phyloP scores from a whole-genome alignment of 2,113 vertebrate species.

The Heterocephalus glaber region DNA sequence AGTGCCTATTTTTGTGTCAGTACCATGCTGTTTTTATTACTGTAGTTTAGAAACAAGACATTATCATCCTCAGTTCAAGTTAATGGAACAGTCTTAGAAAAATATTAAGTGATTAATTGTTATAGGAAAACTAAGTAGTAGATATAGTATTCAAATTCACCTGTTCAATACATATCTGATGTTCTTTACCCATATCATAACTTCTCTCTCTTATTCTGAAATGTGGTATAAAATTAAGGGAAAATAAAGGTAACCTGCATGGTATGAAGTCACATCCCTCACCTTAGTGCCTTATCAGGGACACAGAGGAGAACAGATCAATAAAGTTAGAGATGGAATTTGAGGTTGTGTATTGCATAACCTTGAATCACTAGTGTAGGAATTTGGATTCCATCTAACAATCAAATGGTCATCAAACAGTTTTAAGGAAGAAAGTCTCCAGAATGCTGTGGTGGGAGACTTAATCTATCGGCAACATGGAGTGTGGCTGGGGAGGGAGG shows the following conservation, averaged over 20 bases:
- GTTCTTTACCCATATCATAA: neutral
- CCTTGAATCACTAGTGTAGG: neutral
- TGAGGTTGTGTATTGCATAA: neutral
- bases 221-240: neutral
- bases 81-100: neutral
- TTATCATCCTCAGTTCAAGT: neutral
- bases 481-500: neutral
- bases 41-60: neutral
- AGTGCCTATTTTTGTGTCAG: neutral
- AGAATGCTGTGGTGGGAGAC: neutral
- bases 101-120: neutral
- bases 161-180: neutral
- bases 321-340: neutral
- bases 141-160: neutral
- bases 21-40: neutral
- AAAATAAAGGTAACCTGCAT: neutral
- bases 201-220: neutral
- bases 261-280: neutral
- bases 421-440: neutral
- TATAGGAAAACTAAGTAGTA: neutral
- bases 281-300: neutral
- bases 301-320: neutral
- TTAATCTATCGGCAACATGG: no score
- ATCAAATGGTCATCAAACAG: neutral
- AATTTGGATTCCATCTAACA: neutral